Conservation (phyloP, 2,888 invertebrate species). For the Gortyna flavago region DNA sequence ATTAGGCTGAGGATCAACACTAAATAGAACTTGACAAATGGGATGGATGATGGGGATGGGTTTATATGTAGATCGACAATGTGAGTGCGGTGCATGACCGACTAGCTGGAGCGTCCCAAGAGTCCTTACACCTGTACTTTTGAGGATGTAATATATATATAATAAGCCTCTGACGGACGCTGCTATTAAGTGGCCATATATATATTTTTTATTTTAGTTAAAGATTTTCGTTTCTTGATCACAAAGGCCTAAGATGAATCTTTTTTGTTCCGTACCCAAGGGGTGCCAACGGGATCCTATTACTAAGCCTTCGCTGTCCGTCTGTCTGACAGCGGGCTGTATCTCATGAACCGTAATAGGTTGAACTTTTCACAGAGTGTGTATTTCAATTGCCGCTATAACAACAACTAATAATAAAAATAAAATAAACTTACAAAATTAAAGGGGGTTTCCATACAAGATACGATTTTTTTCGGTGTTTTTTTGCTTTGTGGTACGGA, state of each 20-base stretch:
- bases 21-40: neutral
- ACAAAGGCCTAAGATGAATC: neutral
- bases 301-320: too few species aligned
- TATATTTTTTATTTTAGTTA: too few species aligned
- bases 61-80: neutral
- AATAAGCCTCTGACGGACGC: neutral
- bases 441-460: neutral
- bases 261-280: neutral
- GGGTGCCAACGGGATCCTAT: too few species aligned
- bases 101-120: neutral
- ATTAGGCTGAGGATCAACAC: neutral
- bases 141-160: neutral
- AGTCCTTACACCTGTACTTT: neutral
- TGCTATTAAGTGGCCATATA: neutral
- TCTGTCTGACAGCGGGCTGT: too few species aligned
- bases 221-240: neutral
- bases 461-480: neutral
- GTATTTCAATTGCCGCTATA: neutral
- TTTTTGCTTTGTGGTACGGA: neutral
- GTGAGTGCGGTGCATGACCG: neutral
- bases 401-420: neutral
- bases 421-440: neutral
- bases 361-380: neutral
- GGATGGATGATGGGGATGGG: too few species aligned
- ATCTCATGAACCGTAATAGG: too few species aligned